Conservation (phyloP, 92 coral and sea anemone genomes). For the Bergia sp. region DNA sequence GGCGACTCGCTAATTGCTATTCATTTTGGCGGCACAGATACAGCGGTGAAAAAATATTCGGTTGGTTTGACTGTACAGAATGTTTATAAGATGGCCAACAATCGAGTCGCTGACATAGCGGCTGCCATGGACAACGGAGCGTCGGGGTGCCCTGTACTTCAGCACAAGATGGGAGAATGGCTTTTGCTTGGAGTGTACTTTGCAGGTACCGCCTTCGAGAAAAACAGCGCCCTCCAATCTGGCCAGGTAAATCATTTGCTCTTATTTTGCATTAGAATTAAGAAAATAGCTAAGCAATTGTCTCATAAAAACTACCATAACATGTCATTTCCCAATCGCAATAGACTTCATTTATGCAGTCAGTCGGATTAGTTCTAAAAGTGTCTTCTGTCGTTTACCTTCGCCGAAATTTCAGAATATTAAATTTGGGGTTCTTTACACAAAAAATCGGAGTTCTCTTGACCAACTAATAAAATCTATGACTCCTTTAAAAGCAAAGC, state of each 20-base stretch:
- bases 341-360: neutral
- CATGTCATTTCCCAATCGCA: no score
- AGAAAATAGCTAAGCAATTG: neutral
- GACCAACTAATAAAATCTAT: neutral
- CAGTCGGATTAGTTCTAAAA: neutral
- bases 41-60: conserved; percentile 55
- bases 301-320: neutral
- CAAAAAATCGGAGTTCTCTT: neutral
- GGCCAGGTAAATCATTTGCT: conserved; percentile 22
- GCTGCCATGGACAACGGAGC: conserved; percentile 65
- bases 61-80: conserved; percentile 62
- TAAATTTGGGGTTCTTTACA: neutral
- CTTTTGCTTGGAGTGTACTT: conserved; percentile 70
- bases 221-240: conserved; percentile 25
- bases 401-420: neutral
- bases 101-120: conserved; percentile 60
- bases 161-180: conserved; percentile 54
- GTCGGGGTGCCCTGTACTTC: conserved; percentile 83
- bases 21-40: conserved; percentile 62
- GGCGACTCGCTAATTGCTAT: conserved; percentile 65
- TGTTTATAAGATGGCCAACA: conserved; percentile 62
- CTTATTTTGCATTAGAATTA: neutral
- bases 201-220: conserved; percentile 68
- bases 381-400: neutral
- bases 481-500: neutral